Conservation (phyloP, 2,113 vertebrate genomes). For the Oncorhynchus keta region DNA sequence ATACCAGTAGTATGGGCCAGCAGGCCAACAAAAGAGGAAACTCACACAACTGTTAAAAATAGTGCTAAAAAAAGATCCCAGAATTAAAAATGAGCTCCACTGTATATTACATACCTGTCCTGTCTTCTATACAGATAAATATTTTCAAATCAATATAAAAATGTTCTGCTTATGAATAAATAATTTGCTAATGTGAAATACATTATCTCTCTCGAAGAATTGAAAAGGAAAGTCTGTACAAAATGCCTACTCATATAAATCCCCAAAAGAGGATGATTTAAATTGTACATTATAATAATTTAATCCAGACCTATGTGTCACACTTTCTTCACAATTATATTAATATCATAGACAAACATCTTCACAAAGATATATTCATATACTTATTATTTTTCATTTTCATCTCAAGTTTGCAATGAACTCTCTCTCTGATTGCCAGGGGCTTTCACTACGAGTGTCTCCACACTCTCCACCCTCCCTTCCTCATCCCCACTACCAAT, state of each 20-base stretch:
- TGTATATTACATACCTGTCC: slow-evolving; percentile 69
- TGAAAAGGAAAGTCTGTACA: slow-evolving; percentile 75
- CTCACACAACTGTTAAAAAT: slow-evolving; percentile 29
- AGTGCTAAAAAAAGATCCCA: slow-evolving; percentile 50
- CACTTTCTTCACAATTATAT: slow-evolving; percentile 72
- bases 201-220: slow-evolving; percentile 58
- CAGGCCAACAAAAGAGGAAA: slow-evolving; percentile 1
- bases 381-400: slow-evolving; percentile 59
- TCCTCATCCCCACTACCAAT: neutral
- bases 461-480: slow-evolving; percentile 29
- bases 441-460: slow-evolving; percentile 34
- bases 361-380: slow-evolving; percentile 67
- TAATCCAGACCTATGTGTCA: slow-evolving; percentile 70
- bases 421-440: slow-evolving; percentile 57
- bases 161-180: slow-evolving; percentile 73
- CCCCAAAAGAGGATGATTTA: slow-evolving; percentile 65
- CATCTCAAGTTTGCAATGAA: slow-evolving; percentile 63
- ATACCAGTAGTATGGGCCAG: neutral
- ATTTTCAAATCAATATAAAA: slow-evolving; percentile 78
- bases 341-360: slow-evolving; percentile 74
- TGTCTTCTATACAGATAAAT: slow-evolving; percentile 30
- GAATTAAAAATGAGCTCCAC: slow-evolving; percentile 62
- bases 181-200: slow-evolving; percentile 70
- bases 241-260: slow-evolving; percentile 75
- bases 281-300: slow-evolving; percentile 70